Evolutionary conservation across 2,888 invertebrate genomes (phyloP).

Genomic region (Harmothoe impar): DNA sequence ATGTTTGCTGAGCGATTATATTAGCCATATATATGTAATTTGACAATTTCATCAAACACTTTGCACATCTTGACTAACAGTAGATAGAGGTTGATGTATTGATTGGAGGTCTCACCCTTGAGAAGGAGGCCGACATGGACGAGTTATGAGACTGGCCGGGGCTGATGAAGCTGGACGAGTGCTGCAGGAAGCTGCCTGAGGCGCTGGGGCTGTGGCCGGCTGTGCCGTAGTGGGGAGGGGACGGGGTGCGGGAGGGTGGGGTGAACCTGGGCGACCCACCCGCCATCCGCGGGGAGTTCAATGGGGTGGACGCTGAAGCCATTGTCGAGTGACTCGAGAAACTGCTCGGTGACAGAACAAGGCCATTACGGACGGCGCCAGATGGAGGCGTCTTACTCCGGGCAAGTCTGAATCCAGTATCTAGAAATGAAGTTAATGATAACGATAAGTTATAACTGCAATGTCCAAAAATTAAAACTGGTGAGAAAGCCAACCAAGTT

Average conservation of each 20-base stretch:
- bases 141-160: constrained; percentile 36
- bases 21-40: no score
- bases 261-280: constrained; percentile 10
- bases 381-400: background rate
- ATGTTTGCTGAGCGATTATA: no score
- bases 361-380: background rate
- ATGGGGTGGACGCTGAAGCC: constrained; percentile 21
- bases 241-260: constrained; percentile 53
- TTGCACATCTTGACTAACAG: no score
- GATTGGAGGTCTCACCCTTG: constrained; percentile 37
- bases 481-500: no score
- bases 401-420: background rate
- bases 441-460: background rate
- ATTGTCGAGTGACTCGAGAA: constrained; percentile 33
- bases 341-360: constrained; percentile 58
- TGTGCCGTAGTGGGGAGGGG: constrained; percentile 27
- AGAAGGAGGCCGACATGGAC: constrained; percentile 51
- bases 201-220: background rate
- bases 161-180: constrained; percentile 39
- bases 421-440: background rate
- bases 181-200: constrained; percentile 56
- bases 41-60: no score
- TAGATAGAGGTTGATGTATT: no score
- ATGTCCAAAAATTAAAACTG: background rate
- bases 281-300: background rate